phyloP scores from a whole-genome alignment of 1,140 invertebrate species.

The Antheraea mylitta region DNA sequence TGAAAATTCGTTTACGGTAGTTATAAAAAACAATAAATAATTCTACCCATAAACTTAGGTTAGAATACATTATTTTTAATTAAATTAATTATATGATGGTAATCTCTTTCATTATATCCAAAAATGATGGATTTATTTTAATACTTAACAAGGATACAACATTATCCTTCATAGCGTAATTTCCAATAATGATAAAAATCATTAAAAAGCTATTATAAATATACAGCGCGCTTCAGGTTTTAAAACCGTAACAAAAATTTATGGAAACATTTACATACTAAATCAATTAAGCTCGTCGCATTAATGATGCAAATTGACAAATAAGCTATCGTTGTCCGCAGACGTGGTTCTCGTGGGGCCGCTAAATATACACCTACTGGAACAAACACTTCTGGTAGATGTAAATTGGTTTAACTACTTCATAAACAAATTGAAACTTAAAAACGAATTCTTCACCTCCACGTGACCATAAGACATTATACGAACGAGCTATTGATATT shows the following conservation, averaged over 20 bases:
- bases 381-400: no score
- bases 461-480: no score
- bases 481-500: no score
- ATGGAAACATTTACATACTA: neutral
- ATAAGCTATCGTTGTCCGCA: slow-evolving; percentile 13
- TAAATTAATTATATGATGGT: no score
- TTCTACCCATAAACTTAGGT: no score
- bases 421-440: neutral
- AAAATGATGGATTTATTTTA: neutral
- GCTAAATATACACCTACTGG: slow-evolving; percentile 7
- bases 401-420: neutral
- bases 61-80: no score
- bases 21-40: no score
- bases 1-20: no score
- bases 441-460: neutral
- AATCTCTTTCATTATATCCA: neutral
- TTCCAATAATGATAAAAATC: neutral
- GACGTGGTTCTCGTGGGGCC: neutral
- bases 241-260: neutral
- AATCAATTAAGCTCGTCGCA: slow-evolving; percentile 1
- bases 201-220: slow-evolving; percentile 5
- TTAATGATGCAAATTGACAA: slow-evolving; percentile 13
- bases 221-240: neutral
- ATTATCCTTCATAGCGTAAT: neutral
- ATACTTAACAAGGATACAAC: neutral